phyloP scores from a whole-genome alignment of 2,797 vertebrate genomes.

The Aselliscus stoliczkanus region DNA sequence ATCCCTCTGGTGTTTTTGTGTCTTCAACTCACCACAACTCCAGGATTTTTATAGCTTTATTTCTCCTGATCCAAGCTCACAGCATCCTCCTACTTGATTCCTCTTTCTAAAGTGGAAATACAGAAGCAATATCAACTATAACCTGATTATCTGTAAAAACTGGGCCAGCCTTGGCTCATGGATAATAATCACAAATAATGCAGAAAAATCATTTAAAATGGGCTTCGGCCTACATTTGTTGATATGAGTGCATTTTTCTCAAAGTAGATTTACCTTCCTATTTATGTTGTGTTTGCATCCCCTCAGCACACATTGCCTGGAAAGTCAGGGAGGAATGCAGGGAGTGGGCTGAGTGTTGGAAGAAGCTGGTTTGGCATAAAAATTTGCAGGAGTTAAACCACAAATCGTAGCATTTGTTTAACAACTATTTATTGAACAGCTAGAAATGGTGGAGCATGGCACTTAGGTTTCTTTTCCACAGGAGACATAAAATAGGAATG shows the following conservation, averaged over 20 bases:
- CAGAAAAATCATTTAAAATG: constrained; percentile 50
- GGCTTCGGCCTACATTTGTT: constrained; percentile 65
- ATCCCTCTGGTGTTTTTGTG: not conserved
- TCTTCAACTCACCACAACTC: not conserved
- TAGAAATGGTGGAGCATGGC: not conserved
- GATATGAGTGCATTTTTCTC: not conserved
- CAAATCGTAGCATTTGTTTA: not conserved
- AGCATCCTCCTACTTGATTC: not conserved
- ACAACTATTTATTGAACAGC: constrained; percentile 32
- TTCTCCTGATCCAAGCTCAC: not conserved
- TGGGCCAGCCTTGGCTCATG: constrained; percentile 48
- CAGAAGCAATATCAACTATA: constrained; percentile 52
- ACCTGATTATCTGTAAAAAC: constrained; percentile 66
- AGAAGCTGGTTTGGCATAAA: constrained; percentile 32
- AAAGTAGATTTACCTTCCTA: constrained; percentile 38
- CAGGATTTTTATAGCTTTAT: not conserved
- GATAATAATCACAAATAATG: constrained; percentile 53
- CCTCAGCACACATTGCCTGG: not conserved
- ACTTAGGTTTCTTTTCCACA: not conserved
- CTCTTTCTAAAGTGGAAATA: constrained; percentile 38
- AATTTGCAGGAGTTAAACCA: constrained; percentile 1
- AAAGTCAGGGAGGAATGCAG: not conserved
- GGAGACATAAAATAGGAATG: not conserved
- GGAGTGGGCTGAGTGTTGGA: not conserved
- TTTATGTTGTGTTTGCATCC: constrained; percentile 44